Evolutionary conservation across 2,888 invertebrate species (phyloP).

Genomic region (Scaptomyza caliginosa): DNA sequence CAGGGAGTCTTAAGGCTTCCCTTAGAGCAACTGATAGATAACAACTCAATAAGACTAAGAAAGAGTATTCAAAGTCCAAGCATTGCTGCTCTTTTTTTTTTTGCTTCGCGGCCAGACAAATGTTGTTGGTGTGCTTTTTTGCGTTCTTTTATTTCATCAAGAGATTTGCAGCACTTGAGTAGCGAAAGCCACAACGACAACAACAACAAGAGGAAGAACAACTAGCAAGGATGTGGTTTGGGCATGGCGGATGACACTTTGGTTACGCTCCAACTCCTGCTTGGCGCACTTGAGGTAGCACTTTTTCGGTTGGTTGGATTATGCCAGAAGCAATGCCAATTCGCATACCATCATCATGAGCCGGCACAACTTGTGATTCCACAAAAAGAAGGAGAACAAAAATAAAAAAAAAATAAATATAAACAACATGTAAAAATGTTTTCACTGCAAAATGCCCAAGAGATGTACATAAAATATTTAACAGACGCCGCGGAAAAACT

Average conservation of each 20-base stretch:
- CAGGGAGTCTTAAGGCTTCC: background rate
- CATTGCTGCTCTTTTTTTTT: slow-evolving; percentile 11
- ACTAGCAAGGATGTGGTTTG: background rate
- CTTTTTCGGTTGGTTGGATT: slow-evolving; percentile 68
- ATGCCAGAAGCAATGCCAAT: slow-evolving; percentile 62
- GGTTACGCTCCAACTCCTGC: slow-evolving; percentile 72
- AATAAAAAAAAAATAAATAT: slow-evolving; percentile 32
- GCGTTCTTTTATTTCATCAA: slow-evolving; percentile 71
- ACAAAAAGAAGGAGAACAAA: slow-evolving; percentile 24
- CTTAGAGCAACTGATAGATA: background rate
- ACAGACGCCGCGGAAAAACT: slow-evolving; percentile 56
- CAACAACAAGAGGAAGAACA: too few species aligned
- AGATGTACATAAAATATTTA: slow-evolving; percentile 84
- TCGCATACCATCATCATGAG: slow-evolving; percentile 64
- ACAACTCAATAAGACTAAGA: too few species aligned
- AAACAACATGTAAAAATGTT: slow-evolving; percentile 67
- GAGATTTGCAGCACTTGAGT: slow-evolving; percentile 75
- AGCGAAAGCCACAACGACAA: slow-evolving; percentile 39
- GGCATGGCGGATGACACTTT: slow-evolving; percentile 62
- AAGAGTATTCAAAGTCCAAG: slow-evolving; percentile 23
- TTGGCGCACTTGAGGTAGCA: slow-evolving; percentile 57
- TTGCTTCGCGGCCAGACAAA: slow-evolving; percentile 61
- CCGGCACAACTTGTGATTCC: slow-evolving; percentile 56
- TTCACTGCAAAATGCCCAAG: slow-evolving; percentile 74
- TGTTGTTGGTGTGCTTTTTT: slow-evolving; percentile 43